Percentiles rank a stretch among this genome's conserved stretches.
Evolutionary conservation across 2,113 vertebrate genomes (phyloP).

Genomic region (Trinectes maculatus): DNA sequence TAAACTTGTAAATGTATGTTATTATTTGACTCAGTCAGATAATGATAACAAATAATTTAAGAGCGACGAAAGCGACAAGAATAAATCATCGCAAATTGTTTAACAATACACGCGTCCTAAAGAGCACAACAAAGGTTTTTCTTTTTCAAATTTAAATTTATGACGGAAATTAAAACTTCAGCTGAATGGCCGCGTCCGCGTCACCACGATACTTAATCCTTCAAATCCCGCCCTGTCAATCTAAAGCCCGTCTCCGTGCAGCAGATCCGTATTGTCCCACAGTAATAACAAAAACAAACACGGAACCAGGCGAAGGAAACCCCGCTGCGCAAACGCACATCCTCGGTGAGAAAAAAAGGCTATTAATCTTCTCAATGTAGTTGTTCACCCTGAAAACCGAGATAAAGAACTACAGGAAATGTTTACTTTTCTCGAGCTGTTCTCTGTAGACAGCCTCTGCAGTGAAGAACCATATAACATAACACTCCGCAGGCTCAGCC

Average conservation of each 20-base stretch:
- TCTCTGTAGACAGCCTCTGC: conserved; percentile 53
- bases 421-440: conserved; percentile 77
- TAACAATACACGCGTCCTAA: neutral
- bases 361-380: conserved; percentile 80
- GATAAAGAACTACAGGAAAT: conserved; percentile 82
- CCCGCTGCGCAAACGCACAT: conserved; percentile 76
- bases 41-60: neutral
- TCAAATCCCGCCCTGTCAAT: conserved; percentile 46
- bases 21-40: too few species aligned
- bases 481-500: conserved; percentile 18
- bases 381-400: conserved; percentile 81
- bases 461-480: conserved; percentile 43
- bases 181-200: conserved; percentile 14
- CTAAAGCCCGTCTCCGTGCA: conserved; percentile 65
- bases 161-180: conserved; percentile 5
- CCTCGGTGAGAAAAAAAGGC: conserved; percentile 78
- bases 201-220: conserved; percentile 24
- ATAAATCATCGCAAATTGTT: neutral
- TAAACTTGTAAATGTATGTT: neutral
- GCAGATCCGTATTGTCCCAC: conserved; percentile 66
- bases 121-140: too few species aligned
- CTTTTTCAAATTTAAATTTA: neutral
- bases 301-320: conserved; percentile 70
- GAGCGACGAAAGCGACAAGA: too few species aligned
- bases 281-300: conserved; percentile 82